These are phyloP conservation scores for Portunus trituberculatus DNA, from an alignment of 1,140 invertebrate genomes.

Conservation along the genomic window DNA sequence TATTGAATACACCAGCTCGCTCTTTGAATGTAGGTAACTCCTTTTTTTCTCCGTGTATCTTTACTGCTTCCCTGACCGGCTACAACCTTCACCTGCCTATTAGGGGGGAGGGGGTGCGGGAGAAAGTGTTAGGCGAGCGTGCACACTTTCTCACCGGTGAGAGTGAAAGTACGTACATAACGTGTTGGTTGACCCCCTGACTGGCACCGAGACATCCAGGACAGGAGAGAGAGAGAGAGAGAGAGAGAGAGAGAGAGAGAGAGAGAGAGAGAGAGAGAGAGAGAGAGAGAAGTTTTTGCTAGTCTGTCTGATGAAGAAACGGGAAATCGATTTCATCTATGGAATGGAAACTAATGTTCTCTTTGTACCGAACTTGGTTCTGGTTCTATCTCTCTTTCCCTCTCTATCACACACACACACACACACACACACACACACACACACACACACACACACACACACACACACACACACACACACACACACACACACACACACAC, in stretches of 20 bases:
- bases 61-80: background rate
- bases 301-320: too few species aligned
- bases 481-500: background rate
- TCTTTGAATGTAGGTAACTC: too few species aligned
- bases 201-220: background rate
- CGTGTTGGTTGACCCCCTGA: background rate
- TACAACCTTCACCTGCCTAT: background rate
- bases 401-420: background rate
- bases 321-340: too few species aligned
- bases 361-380: background rate
- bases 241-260: constrained; percentile 45
- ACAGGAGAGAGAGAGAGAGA: background rate
- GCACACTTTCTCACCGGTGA: background rate
- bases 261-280: constrained; percentile 10
- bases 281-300: too few species aligned
- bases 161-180: background rate
- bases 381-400: constrained; percentile 8
- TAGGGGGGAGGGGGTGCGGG: background rate
- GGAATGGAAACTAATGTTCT: background rate
- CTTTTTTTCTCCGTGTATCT: too few species aligned
- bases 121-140: background rate
- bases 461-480: background rate
- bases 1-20: too few species aligned
- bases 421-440: background rate
- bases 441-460: constrained; percentile 27